Conservation (phyloP, 1,140 invertebrate genomes). For the Drosophila eugracilis region DNA sequence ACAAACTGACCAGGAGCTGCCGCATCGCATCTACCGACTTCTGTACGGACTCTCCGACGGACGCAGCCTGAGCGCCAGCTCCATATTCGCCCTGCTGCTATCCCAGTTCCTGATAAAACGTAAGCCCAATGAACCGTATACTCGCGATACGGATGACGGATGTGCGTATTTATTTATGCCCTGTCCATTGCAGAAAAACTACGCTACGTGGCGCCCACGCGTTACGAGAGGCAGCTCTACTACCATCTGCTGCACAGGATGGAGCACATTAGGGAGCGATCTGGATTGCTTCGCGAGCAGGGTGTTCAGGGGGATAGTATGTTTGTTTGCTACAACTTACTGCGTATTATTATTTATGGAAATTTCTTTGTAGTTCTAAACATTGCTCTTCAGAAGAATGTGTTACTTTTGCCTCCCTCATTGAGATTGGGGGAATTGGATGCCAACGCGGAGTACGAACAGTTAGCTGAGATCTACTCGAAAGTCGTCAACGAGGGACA, state of each 20-base stretch:
- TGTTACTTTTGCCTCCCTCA: slow-evolving; percentile 48
- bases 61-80: slow-evolving; percentile 49
- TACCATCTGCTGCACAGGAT: slow-evolving; percentile 67
- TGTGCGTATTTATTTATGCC: slow-evolving; percentile 38
- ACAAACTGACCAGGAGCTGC: slow-evolving; percentile 31
- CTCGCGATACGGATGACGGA: slow-evolving; percentile 51
- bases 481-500: slow-evolving; percentile 49
- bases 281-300: slow-evolving; percentile 4
- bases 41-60: slow-evolving; percentile 54
- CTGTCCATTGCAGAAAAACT: slow-evolving; percentile 63
- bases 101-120: slow-evolving; percentile 76
- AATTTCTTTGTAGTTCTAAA: slow-evolving; percentile 49
- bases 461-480: slow-evolving; percentile 53
- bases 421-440: slow-evolving; percentile 53
- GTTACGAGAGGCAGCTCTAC: slow-evolving; percentile 68
- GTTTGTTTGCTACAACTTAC: neutral
- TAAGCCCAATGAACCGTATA: slow-evolving; percentile 62
- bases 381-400: slow-evolving; percentile 61
- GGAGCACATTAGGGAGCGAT: slow-evolving; percentile 32
- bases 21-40: slow-evolving; percentile 54
- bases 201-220: slow-evolving; percentile 65
- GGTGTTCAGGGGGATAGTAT: slow-evolving; percentile 44
- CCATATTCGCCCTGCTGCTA: slow-evolving; percentile 63
- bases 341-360: slow-evolving; percentile 6
- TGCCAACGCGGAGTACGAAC: slow-evolving; percentile 70